Conservation (phyloP, 2,797 vertebrate genomes). For the Catamblyrhynchus diadema region DNA sequence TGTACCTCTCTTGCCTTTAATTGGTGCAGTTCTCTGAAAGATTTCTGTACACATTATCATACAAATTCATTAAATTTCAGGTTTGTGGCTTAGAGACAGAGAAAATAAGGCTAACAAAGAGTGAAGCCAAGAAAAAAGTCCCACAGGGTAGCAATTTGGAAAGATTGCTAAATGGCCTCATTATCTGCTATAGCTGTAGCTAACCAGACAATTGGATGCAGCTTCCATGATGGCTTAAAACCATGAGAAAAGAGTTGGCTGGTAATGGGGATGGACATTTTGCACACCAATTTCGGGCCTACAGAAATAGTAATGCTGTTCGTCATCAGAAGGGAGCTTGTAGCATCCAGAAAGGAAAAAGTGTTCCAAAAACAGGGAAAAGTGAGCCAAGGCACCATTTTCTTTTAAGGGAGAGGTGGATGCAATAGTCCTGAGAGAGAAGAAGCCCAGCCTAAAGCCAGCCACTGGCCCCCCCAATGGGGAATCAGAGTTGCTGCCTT, state of each 20-base stretch:
- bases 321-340: not conserved
- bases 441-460: not conserved
- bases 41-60: accelerated
- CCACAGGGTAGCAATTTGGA: not conserved
- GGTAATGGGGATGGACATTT: accelerated
- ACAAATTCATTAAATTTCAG: not conserved
- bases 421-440: not conserved
- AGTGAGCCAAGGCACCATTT: not conserved
- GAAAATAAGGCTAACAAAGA: not conserved
- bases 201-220: not conserved
- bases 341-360: not conserved
- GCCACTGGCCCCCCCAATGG: accelerated
- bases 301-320: not conserved
- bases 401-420: not conserved
- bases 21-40: not conserved
- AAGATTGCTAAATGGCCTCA: not conserved
- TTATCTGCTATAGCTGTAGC: not conserved
- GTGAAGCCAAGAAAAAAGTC: not conserved
- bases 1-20: not conserved
- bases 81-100: not conserved
- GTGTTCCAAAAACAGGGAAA: not conserved
- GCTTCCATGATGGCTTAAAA: not conserved
- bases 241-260: not conserved
- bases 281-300: not conserved
- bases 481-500: not conserved